phyloP scores from a whole-genome alignment of 2,113 vertebrate genomes.

The Pseudolaguvia tuberculata region DNA sequence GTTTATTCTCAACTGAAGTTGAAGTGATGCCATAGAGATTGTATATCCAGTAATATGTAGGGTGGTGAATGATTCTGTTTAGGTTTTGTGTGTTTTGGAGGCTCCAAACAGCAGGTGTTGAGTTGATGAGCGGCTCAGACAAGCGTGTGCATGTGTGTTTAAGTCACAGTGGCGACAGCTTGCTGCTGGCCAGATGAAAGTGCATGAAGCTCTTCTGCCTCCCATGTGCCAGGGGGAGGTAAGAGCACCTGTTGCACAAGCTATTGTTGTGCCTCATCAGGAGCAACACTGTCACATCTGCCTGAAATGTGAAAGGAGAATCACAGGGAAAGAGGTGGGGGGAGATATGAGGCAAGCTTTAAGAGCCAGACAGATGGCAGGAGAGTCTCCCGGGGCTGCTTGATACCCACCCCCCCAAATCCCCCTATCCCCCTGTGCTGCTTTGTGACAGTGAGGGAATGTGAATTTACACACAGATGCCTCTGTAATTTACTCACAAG shows the following conservation, averaged over 20 bases:
- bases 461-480: conserved; percentile 39
- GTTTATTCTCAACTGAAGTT: conserved; percentile 21
- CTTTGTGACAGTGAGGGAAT: conserved; percentile 50
- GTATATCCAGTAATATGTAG: conserved; percentile 26
- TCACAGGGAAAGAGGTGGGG: conserved; percentile 41
- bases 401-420: conserved; percentile 46
- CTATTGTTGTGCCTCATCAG: conserved; percentile 59
- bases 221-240: conserved; percentile 54
- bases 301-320: conserved; percentile 53
- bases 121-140: conserved; percentile 5
- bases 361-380: conserved; percentile 51
- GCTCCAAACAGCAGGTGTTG: conserved; percentile 48
- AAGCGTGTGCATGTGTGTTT: conserved; percentile 12
- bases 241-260: conserved; percentile 57
- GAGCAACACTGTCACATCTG: conserved; percentile 65
- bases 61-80: conserved; percentile 34
- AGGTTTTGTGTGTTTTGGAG: conserved; percentile 37
- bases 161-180: conserved; percentile 38
- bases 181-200: conserved; percentile 54
- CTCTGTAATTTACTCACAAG: conserved; percentile 28
- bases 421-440: conserved; percentile 16
- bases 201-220: too few species aligned
- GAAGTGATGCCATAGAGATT: conserved; percentile 11
- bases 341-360: conserved; percentile 34
- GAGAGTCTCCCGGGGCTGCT: conserved; percentile 48